Conservation (phyloP, 2,888 invertebrate species). For the Agrilus cyanescens region DNA sequence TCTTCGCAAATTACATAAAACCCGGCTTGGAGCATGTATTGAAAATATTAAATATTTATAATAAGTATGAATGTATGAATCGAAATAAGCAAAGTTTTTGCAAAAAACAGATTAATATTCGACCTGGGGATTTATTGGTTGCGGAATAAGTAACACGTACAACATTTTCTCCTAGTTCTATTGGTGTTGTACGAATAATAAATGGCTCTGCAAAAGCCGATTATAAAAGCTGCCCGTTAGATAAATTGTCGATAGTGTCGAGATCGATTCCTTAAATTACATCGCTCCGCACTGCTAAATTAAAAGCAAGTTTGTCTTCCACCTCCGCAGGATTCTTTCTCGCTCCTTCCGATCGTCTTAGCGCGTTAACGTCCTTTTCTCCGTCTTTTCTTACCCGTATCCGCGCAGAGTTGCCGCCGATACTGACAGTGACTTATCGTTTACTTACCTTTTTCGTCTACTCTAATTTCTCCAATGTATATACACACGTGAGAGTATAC, state of each 20-base stretch:
- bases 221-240: conserved; percentile 30
- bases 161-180: not conserved
- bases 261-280: conserved; percentile 35
- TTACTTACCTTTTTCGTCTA: conserved; percentile 4
- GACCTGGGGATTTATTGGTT: too few species aligned
- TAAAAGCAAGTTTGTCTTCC: conserved; percentile 32
- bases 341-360: conserved; percentile 13
- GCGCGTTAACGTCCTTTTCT: conserved; percentile 1
- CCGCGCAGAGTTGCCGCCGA: conserved; percentile 1
- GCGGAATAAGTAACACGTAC: too few species aligned
- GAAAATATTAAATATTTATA: too few species aligned
- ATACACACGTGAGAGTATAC: too few species aligned
- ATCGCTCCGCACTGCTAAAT: conserved; percentile 33
- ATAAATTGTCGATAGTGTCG: conserved; percentile 31
- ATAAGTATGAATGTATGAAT: too few species aligned
- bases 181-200: conserved; percentile 17
- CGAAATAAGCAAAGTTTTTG: too few species aligned
- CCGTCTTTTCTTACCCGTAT: not conserved
- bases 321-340: conserved; percentile 25
- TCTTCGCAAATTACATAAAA: too few species aligned
- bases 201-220: conserved; percentile 30
- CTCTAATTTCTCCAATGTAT: not conserved
- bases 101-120: too few species aligned
- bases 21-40: too few species aligned
- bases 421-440: conserved; percentile 13